Base-by-base conservation (phyloP, 2,797 vertebrate species). In the Pachyuromys duprasi region DNA sequence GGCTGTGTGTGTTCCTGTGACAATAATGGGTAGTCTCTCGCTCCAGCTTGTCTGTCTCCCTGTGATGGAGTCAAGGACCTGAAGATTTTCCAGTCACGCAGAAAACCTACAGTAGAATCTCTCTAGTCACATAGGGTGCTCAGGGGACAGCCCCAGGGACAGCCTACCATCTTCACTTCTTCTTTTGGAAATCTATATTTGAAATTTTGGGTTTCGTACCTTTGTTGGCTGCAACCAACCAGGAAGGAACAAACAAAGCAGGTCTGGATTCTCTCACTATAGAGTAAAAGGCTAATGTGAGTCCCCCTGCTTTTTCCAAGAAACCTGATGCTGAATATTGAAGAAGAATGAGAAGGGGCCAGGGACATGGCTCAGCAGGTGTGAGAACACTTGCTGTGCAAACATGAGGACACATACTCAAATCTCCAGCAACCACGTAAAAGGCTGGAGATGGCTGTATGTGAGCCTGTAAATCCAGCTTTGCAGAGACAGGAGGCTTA, bases 121-220 rank as follows among this genome's bases (percentile, higher is more conserved):
- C 20, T 0, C 62, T 22, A 65, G 69, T 33, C 62, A 28, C 60
- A 91, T 81, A 83, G 69, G 89, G 9, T 76, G 81, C 42, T 28
- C n/a, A 80, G 5, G 74, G 92, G 95, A 96, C 94, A 94, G 96
- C 94, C 97, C 95, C 89, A 24, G 76, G 60, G 62, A 31, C 81
- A 45, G 92, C 95, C 93, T 14, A 62, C 70, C 74, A 36, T 22
- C 86, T 72, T 79, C 93, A 94, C 72, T 84, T 89, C 79, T 95
- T 94, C 86, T 98, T 98, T 95, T 78, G 93, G 86, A 67, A 83
- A 94, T 91, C 97, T 96, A 91, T 92, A 98, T 98, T 98, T 97
- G 96, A 97, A 96, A 92, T 72, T 1, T 0, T 17, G 82, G 57
- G 93, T 97, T 97, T 97, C 79, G 90, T 84, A 82, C 20, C 93